A percentile compares a stretch with the other conserved stretches of the same genome.
Evolutionary conservation across 2,113 vertebrate species (phyloP).

Genomic region (Macrotis lagotis): DNA sequence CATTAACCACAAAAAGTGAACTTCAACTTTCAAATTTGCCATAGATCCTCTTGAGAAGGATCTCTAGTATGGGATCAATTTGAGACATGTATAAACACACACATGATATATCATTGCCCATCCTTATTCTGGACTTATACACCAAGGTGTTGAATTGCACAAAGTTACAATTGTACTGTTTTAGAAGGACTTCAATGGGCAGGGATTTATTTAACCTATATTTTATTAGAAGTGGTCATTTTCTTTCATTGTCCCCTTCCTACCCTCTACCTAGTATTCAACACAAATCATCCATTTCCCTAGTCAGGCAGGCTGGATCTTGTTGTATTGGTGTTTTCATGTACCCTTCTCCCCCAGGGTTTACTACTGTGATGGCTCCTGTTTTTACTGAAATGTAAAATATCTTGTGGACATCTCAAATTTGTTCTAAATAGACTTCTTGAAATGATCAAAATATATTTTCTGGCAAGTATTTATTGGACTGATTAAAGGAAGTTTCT

Average conservation of each 20-base stretch:
- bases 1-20: not conserved
- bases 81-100: not conserved
- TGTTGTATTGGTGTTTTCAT: not conserved
- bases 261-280: not conserved
- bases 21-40: not conserved
- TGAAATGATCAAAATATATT: slow-evolving; percentile 76
- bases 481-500: slow-evolving; percentile 82
- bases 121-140: not conserved
- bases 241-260: not conserved
- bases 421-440: slow-evolving; percentile 78
- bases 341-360: not conserved
- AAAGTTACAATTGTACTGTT: no score
- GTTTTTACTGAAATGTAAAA: not conserved
- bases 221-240: not conserved
- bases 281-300: no score
- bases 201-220: not conserved
- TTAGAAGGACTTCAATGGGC: not conserved
- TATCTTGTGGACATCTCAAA: slow-evolving; percentile 11
- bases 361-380: not conserved
- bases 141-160: not conserved
- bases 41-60: not conserved
- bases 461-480: slow-evolving; percentile 84
- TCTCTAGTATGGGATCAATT: not conserved
- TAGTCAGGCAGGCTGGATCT: no score
- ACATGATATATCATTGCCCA: not conserved